A percentile compares a stretch with the other conserved stretches of the same genome.
Evolutionary conservation across 1,140 invertebrate genomes (phyloP).

Genomic region (Achatina immaculata): DNA sequence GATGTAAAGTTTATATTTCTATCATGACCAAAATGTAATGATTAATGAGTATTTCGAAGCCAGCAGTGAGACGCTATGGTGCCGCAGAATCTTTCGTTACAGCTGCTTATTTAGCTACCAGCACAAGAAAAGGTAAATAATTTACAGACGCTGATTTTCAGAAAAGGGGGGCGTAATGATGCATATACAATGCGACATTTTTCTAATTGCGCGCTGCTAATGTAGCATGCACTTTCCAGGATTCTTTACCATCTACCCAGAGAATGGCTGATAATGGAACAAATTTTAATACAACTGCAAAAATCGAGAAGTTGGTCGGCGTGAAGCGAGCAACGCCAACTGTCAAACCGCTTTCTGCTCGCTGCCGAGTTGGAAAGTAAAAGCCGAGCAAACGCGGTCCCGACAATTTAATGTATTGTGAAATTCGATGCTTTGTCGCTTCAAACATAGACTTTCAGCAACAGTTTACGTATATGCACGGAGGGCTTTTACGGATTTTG

Average conservation of each 20-base stretch:
- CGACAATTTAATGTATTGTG: slow-evolving; percentile 30
- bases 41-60: too few species aligned
- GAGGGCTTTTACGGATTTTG: not conserved
- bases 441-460: not conserved
- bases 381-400: not conserved
- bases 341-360: slow-evolving; percentile 16
- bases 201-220: slow-evolving; percentile 31
- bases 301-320: not conserved
- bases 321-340: slow-evolving; percentile 14
- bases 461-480: too few species aligned
- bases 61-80: not conserved
- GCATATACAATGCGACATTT: slow-evolving; percentile 22
- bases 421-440: slow-evolving; percentile 12
- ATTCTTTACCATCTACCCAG: not conserved
- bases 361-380: not conserved
- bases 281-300: slow-evolving; percentile 15
- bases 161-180: not conserved
- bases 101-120: slow-evolving; percentile 3
- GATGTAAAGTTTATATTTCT: too few species aligned
- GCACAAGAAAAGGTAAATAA: slow-evolving; percentile 14
- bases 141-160: slow-evolving; percentile 11
- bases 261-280: slow-evolving; percentile 9
- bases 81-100: not conserved
- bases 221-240: not conserved
- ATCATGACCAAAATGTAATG: too few species aligned